Percentiles rank a stretch among this genome's conserved stretches.
phyloP scores from a whole-genome alignment of 2,888 invertebrate genomes.

The Podotricha telesiphe region DNA sequence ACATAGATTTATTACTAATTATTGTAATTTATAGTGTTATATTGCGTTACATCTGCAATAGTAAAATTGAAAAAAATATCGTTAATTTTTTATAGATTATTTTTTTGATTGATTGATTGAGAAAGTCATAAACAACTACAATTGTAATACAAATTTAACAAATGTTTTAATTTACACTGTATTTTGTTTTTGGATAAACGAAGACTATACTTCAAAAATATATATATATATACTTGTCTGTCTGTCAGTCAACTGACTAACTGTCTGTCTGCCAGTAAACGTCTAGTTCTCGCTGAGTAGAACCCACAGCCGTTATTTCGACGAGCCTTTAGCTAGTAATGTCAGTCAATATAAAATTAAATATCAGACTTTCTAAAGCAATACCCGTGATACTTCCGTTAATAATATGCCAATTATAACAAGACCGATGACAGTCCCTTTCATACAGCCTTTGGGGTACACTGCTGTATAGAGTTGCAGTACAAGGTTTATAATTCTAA shows the following conservation, averaged over 20 bases:
- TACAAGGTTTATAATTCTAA: no score
- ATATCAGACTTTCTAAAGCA: slow-evolving; percentile 39
- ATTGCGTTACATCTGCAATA: no score
- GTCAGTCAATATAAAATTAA: slow-evolving; percentile 31
- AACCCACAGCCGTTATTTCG: background rate
- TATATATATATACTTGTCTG: background rate
- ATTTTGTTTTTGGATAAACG: no score
- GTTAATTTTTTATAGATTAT: no score
- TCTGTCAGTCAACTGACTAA: background rate
- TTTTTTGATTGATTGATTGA: no score
- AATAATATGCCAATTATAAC: background rate
- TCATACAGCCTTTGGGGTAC: background rate
- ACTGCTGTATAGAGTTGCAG: background rate
- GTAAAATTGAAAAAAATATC: no score
- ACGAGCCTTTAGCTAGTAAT: background rate
- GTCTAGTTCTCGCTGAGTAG: background rate
- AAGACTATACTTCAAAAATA: no score
- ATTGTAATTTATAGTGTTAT: background rate
- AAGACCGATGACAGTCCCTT: slow-evolving; percentile 11
- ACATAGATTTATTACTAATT: background rate
- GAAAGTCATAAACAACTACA: no score
- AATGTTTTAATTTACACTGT: no score
- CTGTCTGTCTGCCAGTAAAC: background rate
- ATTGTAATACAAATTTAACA: no score
- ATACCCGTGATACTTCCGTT: slow-evolving; percentile 35